Base-by-base conservation (phyloP, 2,797 vertebrate species). In the Crypturellus tataupa region DNA sequence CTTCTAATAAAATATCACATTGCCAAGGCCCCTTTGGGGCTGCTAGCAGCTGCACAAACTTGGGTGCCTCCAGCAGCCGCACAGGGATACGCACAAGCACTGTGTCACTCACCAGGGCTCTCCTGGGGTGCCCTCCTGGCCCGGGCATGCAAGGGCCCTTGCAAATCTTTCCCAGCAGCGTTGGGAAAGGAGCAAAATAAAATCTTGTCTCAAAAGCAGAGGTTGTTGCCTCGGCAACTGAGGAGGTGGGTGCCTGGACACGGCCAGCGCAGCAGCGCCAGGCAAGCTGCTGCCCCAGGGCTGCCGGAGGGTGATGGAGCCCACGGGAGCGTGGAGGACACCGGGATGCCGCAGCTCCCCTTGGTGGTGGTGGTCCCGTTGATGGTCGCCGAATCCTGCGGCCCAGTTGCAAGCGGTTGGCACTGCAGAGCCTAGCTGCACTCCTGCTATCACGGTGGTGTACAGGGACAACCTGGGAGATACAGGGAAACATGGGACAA, bases 221-320 rank as follows among this genome's bases (percentile, higher is more conserved):
- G 85, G 80, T 51, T 59, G 97, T 97, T 98, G 93, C 94, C 97
- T 93, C 93, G 96, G 97, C 84, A 97, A 97, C 80, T 0, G 33
- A 62, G 62, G 85, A 80, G 77, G 80, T 82, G 73, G 70, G 71
- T 31, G 6, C 84, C 69, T 17, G 40, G 63, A 80, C 87, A 29
- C 63, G 83, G 40, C 70, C 51, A 3, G 78, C n/a, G 15, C 35
- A 37, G 15, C 35, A 42, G 82, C 55, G 87, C 39, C 77, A 87
- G 85, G 85, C 72, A 82, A 94, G 76, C 68, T 95, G 68, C 82
- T 60, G 71, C 80, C 59, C 53, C 92, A 35, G 4, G 12, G 67
- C 8, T 77, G 85, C 85, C 27, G 5, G 82, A 94, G 92, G 90
- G 67, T 19, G 73, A 77, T 55, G 58, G 70, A 79, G 56, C 91